phyloP scores from a whole-genome alignment of 2,797 vertebrate species.

The Spheniscus humboldti region DNA sequence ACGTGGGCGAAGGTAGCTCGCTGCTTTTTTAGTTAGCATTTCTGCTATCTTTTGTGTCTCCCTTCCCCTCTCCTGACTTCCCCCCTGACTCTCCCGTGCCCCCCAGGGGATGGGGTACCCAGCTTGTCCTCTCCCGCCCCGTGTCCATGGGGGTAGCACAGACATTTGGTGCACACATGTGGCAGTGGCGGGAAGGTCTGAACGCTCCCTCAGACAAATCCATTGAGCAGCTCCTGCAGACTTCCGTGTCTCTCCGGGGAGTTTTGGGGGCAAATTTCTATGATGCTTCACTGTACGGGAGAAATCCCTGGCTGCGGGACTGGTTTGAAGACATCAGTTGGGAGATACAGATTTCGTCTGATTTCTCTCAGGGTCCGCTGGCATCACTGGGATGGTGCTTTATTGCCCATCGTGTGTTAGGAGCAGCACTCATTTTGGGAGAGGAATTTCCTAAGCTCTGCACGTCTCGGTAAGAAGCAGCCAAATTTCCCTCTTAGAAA shows the following conservation, averaged over 20 bases:
- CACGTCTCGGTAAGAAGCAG: neutral
- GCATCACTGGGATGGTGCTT: neutral
- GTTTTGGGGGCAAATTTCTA: neutral
- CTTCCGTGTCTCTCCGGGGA: neutral
- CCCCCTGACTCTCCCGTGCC: neutral
- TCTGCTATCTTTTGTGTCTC: neutral
- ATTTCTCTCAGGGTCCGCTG: neutral
- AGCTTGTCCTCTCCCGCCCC: neutral
- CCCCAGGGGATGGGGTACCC: neutral
- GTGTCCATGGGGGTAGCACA: accelerated
- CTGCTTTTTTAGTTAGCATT: neutral
- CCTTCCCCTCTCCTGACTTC: neutral
- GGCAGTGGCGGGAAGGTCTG: accelerated
- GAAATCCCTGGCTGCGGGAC: neutral
- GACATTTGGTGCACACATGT: neutral
- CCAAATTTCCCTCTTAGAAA: neutral
- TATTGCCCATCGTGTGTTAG: neutral
- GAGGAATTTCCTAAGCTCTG: neutral
- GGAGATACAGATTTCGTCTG: neutral
- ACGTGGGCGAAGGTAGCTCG: neutral
- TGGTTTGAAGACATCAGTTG: neutral
- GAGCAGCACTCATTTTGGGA: neutral
- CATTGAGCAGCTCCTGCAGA: neutral
- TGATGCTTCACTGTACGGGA: neutral
- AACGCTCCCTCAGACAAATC: neutral